Conservation (phyloP, 2,888 invertebrate genomes). For the Punctoribates punctum region DNA sequence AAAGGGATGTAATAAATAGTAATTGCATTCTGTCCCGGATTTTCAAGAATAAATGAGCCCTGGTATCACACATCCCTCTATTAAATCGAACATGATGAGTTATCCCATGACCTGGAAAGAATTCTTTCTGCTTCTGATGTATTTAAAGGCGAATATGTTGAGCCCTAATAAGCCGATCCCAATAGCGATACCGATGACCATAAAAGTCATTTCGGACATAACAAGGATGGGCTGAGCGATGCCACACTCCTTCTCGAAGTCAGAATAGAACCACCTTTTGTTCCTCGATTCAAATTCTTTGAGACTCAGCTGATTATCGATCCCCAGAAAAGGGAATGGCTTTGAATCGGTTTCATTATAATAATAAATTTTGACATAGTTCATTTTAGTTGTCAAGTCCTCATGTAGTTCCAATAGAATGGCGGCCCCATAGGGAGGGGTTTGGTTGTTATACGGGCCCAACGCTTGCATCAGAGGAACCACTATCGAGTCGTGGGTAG, state of each 20-base stretch:
- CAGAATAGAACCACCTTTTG: slow-evolving; percentile 8
- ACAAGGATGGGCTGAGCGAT: background rate
- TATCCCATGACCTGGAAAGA: too few species aligned
- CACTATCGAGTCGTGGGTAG: slow-evolving; percentile 42
- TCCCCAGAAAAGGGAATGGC: background rate
- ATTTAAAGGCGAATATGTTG: background rate
- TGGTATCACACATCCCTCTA: too few species aligned
- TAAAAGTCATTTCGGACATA: slow-evolving; percentile 21
- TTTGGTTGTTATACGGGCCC: slow-evolving; percentile 7
- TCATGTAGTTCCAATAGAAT: slow-evolving; percentile 42
- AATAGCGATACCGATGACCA: slow-evolving; percentile 22
- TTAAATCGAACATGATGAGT: too few species aligned
- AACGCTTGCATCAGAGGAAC: slow-evolving; percentile 28
- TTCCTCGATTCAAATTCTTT: background rate
- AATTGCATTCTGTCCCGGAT: too few species aligned
- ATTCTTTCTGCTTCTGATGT: background rate
- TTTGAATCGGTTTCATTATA: slow-evolving; percentile 29
- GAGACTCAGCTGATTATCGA: background rate
- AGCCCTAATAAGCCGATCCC: background rate
- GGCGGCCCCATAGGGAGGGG: slow-evolving; percentile 20
- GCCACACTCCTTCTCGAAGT: slow-evolving; percentile 36
- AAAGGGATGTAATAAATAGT: too few species aligned
- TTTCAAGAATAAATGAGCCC: too few species aligned
- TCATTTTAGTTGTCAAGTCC: background rate
- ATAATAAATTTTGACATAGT: slow-evolving; percentile 25